Conservation (phyloP, 2,797 vertebrate genomes). For the Lacerta agilis region DNA sequence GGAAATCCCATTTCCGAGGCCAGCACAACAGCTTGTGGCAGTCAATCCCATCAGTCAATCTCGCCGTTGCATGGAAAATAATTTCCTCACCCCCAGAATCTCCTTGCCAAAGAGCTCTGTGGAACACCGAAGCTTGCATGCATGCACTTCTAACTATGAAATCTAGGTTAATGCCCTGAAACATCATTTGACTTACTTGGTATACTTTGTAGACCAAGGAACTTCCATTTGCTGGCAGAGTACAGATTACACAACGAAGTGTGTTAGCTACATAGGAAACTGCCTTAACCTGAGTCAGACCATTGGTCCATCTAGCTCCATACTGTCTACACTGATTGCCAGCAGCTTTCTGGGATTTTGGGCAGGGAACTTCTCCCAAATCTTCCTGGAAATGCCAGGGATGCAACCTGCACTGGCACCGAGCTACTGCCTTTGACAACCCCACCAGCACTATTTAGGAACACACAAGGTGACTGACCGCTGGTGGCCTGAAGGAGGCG, state of each 20-base stretch:
- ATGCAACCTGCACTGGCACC: no score
- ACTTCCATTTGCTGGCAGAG: background rate
- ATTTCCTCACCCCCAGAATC: background rate
- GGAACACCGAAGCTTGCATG: background rate
- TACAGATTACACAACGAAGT: background rate
- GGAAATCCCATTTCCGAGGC: background rate
- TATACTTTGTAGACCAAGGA: no score
- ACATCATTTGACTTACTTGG: background rate
- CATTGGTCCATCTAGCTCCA: no score
- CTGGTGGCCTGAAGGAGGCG: no score
- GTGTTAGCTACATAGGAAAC: background rate
- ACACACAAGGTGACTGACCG: no score
- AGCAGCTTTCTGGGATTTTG: no score
- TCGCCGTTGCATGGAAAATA: no score
- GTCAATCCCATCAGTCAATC: background rate
- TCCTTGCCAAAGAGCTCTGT: background rate
- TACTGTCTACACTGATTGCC: no score
- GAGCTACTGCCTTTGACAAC: no score
- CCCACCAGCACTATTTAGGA: background rate
- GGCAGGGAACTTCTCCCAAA: no score
- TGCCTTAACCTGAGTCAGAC: no score
- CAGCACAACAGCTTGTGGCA: background rate
- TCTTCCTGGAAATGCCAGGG: no score
- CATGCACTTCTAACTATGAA: accelerated
- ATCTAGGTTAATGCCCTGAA: background rate